Base-by-base conservation (phyloP, 1,140 invertebrate genomes). In the Chelonus insularis region DNA sequence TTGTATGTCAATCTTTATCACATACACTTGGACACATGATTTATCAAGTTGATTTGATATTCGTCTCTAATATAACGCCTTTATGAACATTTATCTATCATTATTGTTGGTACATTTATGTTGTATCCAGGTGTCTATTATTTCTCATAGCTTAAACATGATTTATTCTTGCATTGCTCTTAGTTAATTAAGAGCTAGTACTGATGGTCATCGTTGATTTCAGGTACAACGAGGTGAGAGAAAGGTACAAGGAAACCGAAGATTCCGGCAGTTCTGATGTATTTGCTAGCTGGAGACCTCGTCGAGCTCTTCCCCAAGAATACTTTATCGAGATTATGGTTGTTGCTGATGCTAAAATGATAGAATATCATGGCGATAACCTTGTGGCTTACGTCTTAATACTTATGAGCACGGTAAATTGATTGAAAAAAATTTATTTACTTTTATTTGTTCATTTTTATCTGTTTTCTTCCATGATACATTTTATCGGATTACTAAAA, bases 251-350 rank as follows among this genome's bases (percentile, higher is more conserved):
- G 3, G 41, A 57, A 8, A 36, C 6, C 16, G 25, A 37, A 9
- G 51, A 64, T 45, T 14, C n/a, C 23, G 18, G 3, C 1, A 34
- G 1, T n/a, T 32, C 32, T 43, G 56, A 62, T 41, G 41, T 36
- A 29, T 45, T 54, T 5, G 68, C 62, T 25, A 54, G 41, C 41
- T 75, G 73, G 76, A 69, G 76, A 65, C 64, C 72, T 9, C 70
- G 72, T 25, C 72, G 74, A 60, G 72, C 76, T 43, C 59, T 75
- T 45, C 83, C 87, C 11, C 82, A 84, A 66, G 85, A 89, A 64
- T 88, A 90, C 73, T 89, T 87, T 67, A 85, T 94, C 32, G 92
- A 94, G 79, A 85, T 93, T 25, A 83, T 93, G 76, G 85, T 94
- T 5, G 91, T 91, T 2, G 90, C 91, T 21, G 93, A 95, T 73